Conservation (phyloP, 2,888 invertebrate species). For the Phengaris arion region DNA sequence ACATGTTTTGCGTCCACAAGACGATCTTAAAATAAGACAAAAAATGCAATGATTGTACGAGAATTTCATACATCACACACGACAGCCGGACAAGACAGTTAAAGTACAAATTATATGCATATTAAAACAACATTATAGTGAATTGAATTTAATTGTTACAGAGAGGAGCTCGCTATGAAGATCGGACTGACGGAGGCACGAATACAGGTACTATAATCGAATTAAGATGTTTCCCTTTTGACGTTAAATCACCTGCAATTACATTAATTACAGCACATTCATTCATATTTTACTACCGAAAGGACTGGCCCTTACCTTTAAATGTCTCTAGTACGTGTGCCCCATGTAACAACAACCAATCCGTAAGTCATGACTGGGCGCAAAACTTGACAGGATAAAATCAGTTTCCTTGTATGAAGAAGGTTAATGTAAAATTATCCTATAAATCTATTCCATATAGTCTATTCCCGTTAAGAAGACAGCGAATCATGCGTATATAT, state of each 20-base stretch:
- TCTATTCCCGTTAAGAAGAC: no score
- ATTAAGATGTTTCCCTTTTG: slow-evolving; percentile 37
- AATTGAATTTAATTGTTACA: slow-evolving; percentile 76
- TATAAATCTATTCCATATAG: no score
- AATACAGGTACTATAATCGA: slow-evolving; percentile 87
- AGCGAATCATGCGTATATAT: no score
- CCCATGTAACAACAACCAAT: not conserved
- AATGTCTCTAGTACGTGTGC: not conserved
- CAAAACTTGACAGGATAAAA: not conserved
- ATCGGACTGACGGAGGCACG: slow-evolving; percentile 96
- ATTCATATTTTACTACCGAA: not conserved
- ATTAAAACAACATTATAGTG: slow-evolving; percentile 29
- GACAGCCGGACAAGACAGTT: slow-evolving; percentile 11
- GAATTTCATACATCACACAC: slow-evolving; percentile 9
- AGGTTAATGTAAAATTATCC: no score
- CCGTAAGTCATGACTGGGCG: no score
- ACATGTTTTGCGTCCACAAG: not conserved
- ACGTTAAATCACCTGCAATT: slow-evolving; percentile 34
- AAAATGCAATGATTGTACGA: slow-evolving; percentile 1
- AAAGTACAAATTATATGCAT: slow-evolving; percentile 18
- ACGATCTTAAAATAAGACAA: not conserved
- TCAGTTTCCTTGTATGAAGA: no score
- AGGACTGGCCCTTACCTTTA: not conserved
- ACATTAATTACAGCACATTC: slow-evolving; percentile 34
- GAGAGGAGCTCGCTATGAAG: slow-evolving; percentile 96